Base-by-base conservation (phyloP, 2,888 invertebrate genomes). In the Sphinx pinastri region DNA sequence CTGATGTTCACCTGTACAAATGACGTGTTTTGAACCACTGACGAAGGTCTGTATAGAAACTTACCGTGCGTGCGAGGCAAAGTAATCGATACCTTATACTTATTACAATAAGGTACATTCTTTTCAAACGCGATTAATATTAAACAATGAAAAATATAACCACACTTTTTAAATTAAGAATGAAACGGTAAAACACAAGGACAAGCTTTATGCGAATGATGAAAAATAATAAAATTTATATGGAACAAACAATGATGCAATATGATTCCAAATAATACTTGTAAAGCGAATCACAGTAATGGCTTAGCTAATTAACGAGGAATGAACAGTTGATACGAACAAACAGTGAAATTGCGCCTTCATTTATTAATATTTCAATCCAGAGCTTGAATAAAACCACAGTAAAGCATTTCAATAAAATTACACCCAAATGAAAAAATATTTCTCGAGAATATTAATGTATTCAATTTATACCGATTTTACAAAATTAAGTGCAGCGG, bases 1-100 rank as follows among this genome's bases (percentile, higher is more conserved):
- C 96, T 97, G 85, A 97, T 96, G 92, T 97, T 97, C 72, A 97
- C 97, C 97, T 97, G 94, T 13, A 71, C 52, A 70, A 14, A 67
- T 67, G 58, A 52, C 11, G 14, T 47, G 19, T 31, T 58, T n/a
- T 59, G 51, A 31, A 68, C 45, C 49, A 45, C 19, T 59, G 68
- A 59, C 58, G 19, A 59, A 58, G 58, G 68, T 68, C 49, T 25
- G 2, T 58, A 45, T 16, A 16, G 12, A 45, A 31, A 47, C 54
- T 68, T 57, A 68, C 14, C 19, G 14, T 57, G 19, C 0, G 11
- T 16, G 8, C 16, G 19, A 16, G 45, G 4, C 12, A 5, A 38
- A 38, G 38, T 38, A 38, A 38, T 38, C 38, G 5, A 8, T 38
- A 38, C 38, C 3, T 8, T 38, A 8, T 38, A 38, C 0, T 38